Evolutionary conservation across 2,113 vertebrate species (phyloP), one percentile per base, ranked within the genome.

Genomic region (Dasypus novemcinctus): DNA sequence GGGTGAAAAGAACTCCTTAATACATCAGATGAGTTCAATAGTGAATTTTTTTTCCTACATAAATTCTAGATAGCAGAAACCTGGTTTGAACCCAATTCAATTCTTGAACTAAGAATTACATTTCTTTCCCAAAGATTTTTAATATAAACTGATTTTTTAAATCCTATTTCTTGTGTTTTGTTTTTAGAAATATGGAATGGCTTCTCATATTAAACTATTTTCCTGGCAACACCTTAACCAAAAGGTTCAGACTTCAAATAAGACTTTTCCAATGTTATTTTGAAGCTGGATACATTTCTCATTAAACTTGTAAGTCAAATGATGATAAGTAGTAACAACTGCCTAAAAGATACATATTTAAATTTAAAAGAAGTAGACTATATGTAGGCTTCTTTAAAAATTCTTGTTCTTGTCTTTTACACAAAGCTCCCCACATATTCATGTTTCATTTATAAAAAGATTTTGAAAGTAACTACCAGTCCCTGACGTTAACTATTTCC

Each of bases 361-460:
- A 38, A 61, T 41, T 81, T 68, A 78, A 81, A 96, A 54, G 1
- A 83, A 54, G 2, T 36, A 94, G 52, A 9, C 23, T 69, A 54
- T 49, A 46, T n/a, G 80, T 81, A 88, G 61, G n/a, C 46, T 63
- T 23, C 68, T 25, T 36, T 33, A 66, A 80, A 15, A 21, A 61
- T 59, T n/a, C 46, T 69, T 88, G 4, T 75, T 72, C 54, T 80
- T 97, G 94, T 88, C 43, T 79, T 79, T 85, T 90, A 59, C 43
- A 20, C 63, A 43, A 7, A 8, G 33, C 9, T 17, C 79, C 79
- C 20, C 31, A 82, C 36, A 89, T 88, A 57, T 46, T 61, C 68
- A 17, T 88, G 36, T 95, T 96, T 96, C 76, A 94, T 94, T 64
- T 96, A 72, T 17, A 92, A 95, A 63, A 68, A 82, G 46, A 79